Evolutionary conservation across 2,113 vertebrate species (phyloP).

Genomic region (Symphodus melops): DNA sequence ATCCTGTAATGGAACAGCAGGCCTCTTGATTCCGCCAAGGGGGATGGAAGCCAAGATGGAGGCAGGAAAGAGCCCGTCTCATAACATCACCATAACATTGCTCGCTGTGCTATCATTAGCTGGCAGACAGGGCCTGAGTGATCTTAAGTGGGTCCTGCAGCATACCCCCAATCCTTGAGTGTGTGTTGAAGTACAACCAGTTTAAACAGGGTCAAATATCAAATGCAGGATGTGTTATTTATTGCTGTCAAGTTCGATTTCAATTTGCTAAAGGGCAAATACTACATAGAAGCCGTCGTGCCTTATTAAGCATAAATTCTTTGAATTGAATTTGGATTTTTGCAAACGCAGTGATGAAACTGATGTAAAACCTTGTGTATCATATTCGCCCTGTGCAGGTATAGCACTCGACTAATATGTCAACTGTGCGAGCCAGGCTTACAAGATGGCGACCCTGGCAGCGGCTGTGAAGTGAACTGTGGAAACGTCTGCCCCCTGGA

Average conservation of each 20-base stretch:
- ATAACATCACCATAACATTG: conserved; percentile 50
- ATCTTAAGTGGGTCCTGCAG: conserved; percentile 57
- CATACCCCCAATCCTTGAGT: conserved; percentile 21
- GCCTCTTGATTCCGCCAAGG: conserved; percentile 41
- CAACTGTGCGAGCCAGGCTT: conserved; percentile 42
- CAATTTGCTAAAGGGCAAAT: conserved; percentile 36
- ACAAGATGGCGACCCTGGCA: conserved; percentile 64
- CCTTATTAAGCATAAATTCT: neutral
- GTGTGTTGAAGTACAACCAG: conserved; percentile 13
- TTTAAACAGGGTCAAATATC: conserved; percentile 46
- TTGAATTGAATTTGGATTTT: neutral
- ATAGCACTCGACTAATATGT: conserved; percentile 33
- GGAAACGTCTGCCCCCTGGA: conserved; percentile 56
- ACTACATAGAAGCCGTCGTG: neutral
- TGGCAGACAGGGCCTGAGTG: conserved; percentile 41
- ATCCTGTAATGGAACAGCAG: conserved; percentile 73
- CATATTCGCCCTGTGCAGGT: conserved; percentile 8
- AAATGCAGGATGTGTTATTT: conserved; percentile 38
- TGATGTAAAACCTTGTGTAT: conserved; percentile 10
- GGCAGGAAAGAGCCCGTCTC: conserved; percentile 52
- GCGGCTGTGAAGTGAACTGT: conserved; percentile 53
- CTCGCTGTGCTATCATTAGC: conserved; percentile 62
- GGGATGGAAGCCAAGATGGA: conserved; percentile 47
- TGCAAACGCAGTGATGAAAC: neutral
- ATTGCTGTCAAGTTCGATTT: conserved; percentile 42